Conservation (phyloP, 2,888 invertebrate species). For the Ommatoiulus sabulosus region DNA sequence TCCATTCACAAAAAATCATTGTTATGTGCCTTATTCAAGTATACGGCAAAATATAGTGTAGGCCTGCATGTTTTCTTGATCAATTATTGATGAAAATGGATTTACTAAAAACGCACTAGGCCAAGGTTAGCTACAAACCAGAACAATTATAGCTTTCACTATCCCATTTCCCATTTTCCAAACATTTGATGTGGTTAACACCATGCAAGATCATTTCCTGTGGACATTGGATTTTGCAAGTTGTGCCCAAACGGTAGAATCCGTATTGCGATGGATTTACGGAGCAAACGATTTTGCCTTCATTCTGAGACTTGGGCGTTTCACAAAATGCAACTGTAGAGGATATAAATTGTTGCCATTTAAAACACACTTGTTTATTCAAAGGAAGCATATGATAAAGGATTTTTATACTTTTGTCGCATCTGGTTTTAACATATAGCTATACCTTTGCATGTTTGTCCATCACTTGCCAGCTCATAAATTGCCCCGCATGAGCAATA, state of each 20-base stretch:
- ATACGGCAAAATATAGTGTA: too few relatives aligned
- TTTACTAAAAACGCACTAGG: background rate
- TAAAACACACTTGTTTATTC: background rate
- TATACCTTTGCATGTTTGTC: constrained; percentile 65
- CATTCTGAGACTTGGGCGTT: constrained; percentile 54
- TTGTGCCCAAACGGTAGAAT: constrained; percentile 66
- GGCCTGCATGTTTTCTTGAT: background rate
- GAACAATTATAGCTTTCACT: constrained; percentile 5
- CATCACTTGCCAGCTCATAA: constrained; percentile 65
- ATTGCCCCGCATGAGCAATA: constrained; percentile 66
- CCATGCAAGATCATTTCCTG: constrained; percentile 73
- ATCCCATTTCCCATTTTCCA: constrained; percentile 70
- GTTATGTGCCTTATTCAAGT: too few relatives aligned
- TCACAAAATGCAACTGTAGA: constrained; percentile 1
- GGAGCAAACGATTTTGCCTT: constrained; percentile 67
- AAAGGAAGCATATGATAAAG: background rate
- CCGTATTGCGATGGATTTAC: constrained; percentile 59
- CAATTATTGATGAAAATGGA: background rate
- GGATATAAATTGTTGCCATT: background rate
- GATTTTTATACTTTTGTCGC: background rate
- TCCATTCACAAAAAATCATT: background rate
- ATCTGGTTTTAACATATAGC: background rate
- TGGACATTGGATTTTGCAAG: constrained; percentile 71
- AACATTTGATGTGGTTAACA: constrained; percentile 71
- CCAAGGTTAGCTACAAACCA: background rate